Evolutionary conservation across 2,113 vertebrate genomes (phyloP), one percentile per base, ranked within the genome.

Genomic region (Tamias sibiricus): DNA sequence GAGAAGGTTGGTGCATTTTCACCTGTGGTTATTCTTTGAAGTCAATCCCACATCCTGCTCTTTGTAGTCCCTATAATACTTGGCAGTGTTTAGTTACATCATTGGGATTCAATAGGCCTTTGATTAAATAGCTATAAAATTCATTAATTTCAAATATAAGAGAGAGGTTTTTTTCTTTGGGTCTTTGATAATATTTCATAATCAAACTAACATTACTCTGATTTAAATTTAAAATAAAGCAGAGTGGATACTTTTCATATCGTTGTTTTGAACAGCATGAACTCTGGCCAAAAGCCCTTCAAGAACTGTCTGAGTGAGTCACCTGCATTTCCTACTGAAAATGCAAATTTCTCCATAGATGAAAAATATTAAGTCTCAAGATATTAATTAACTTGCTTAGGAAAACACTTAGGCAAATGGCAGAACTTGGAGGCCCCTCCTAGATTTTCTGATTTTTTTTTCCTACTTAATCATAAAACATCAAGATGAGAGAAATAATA

Each of bases 181-280:
- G 3, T 0, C 68, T 80, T 86, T 80, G 75, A 93, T 40, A 87
- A 47, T 86, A 94, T 89, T 64, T 35, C 86, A 47, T 84, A 91
- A 96, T 96, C 86, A 96, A 93, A 83, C 57, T 54, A 44, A 26
- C 35, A 91, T 86, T 97, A 82, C n/a, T 95, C 83, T 88, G 64
- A 89, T 94, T 95, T 96, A 75, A 94, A 95, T 95, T 83, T 91
- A 89, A 96, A 97, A 92, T 94, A 96, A 91, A 87, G 59, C 59
- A 77, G 47, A 93, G 57, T 91, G 85, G 68, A 62, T 93, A 83
- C 69, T 96, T 96, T 91, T 79, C 59, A 44, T 93, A 52, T 94
- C 92, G 64, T 90, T 97, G 96, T 98, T 93, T 96, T 37, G 81
- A 96, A 82, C 91, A 94, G 94, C 82, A 59, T 82, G 94, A 93